A percentile compares a stretch with the other conserved stretches of the same genome.
Conservation (phyloP, 2,888 invertebrate species). For the Euzetes globulus region DNA sequence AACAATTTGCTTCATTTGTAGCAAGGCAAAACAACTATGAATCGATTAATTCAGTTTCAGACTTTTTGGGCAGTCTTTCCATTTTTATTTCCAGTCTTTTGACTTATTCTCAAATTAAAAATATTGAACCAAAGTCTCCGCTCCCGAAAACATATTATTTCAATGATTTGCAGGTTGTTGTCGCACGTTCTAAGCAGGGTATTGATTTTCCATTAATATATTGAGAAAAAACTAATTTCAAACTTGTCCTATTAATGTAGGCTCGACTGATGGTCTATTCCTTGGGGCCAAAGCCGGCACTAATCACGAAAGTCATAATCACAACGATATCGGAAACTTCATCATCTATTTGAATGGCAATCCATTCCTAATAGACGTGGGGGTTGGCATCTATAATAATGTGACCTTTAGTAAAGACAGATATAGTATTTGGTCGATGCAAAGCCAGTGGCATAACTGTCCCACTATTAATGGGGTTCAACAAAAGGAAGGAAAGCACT, state of each 20-base stretch:
- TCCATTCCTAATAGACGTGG: conserved; percentile 4
- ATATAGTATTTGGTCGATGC: conserved; percentile 28
- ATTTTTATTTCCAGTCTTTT: conserved; percentile 2
- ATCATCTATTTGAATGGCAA: conserved; percentile 24
- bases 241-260: neutral
- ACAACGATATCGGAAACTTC: conserved; percentile 32
- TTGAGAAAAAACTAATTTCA: neutral
- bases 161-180: conserved; percentile 5
- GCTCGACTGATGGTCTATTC: neutral
- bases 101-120: conserved; percentile 10
- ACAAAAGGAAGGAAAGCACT: conserved; percentile 17
- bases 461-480: conserved; percentile 29
- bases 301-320: conserved; percentile 30
- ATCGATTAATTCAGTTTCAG: neutral
- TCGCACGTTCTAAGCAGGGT: neutral
- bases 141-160: neutral
- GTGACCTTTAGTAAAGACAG: conserved; percentile 21
- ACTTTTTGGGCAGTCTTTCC: conserved; percentile 18
- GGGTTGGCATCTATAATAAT: conserved; percentile 12
- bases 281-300: conserved; percentile 24
- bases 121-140: neutral
- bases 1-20: conserved; percentile 25
- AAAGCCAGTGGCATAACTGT: conserved; percentile 24
- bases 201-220: neutral
- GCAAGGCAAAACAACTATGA: neutral